Conservation (phyloP, 1,140 invertebrate species). For the Drosophila sturtevanti region DNA sequence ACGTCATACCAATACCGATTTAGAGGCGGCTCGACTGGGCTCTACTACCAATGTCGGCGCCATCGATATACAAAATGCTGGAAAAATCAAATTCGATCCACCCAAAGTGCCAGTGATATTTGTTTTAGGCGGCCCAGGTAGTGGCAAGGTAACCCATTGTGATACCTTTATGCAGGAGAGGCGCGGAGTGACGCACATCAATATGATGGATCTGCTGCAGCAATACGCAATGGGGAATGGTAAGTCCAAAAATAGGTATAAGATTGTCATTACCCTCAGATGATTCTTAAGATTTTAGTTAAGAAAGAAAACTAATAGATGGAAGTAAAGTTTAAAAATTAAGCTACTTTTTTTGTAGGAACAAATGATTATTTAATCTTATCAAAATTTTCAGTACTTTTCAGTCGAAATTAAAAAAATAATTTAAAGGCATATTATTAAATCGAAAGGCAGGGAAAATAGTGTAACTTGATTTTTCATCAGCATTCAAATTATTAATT, state of each 20-base stretch:
- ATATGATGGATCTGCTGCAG: slow-evolving; percentile 94
- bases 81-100: slow-evolving; percentile 91
- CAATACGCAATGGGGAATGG: slow-evolving; percentile 94
- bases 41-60: slow-evolving; percentile 57
- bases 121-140: slow-evolving; percentile 93
- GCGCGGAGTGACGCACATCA: slow-evolving; percentile 92
- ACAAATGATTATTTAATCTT: no score
- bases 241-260: slow-evolving; percentile 82
- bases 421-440: no score
- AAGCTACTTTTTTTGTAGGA: no score
- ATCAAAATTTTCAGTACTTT: no score
- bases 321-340: no score
- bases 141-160: slow-evolving; percentile 96
- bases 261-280: no score
- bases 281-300: no score
- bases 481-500: no score
- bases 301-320: no score
- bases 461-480: no score
- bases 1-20: slow-evolving; percentile 50
- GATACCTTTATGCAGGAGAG: slow-evolving; percentile 94
- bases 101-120: slow-evolving; percentile 94
- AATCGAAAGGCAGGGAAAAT: no score
- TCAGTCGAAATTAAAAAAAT: no score
- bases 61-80: slow-evolving; percentile 87
- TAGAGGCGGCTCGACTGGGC: slow-evolving; percentile 29